Evolutionary conservation across 2,113 vertebrate species (phyloP), one percentile per base, ranked within the genome.

Genomic region (Riparia riparia): DNA sequence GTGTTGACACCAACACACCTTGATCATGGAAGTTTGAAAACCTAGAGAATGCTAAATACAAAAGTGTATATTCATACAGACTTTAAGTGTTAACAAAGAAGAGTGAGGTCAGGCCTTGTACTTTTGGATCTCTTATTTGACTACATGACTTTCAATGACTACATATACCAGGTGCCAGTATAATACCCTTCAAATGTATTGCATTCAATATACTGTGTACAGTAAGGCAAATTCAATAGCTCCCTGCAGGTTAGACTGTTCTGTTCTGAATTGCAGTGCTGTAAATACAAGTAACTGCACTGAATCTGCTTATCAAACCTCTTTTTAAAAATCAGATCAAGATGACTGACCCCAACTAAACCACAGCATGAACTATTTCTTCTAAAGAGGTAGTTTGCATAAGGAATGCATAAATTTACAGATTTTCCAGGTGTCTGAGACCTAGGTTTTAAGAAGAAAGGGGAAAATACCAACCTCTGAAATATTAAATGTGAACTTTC

Each of bases 241-340:
- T 82, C 13, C 71, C 22, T 82, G 47, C 25, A 50, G 50, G 39
- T 82, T 47, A 50, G 32, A 74, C 10, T 49, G 18, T 54, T 85
- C 63, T 0, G 0, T 51, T 92, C 34, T 0, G 5, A 71, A 41
- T 45, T 65, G 54, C 22, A 29, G 10, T 51, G 32, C 44, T 86
- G 45, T 82, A 83, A 82, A 80, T 49, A 56, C 29, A 65, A 88
- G 32, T 64, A 76, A 92, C 17, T 84, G 12, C 42, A 82, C 28
- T 45, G 25, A 65, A 86, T 41, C 31, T 72, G 51, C 21, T 47
- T 90, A 24, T 68, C 77, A 68, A 50, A 57, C 21, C 16, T 39
- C 39, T 70, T 53, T 61, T 57, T 51, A 1, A 20, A 45, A 72
- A 68, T 61, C 39, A 71, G 21, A 70, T 61, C 0, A 0, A 50